Base-by-base conservation (phyloP, 2,797 vertebrate genomes). In the Denticeps clupeoides region DNA sequence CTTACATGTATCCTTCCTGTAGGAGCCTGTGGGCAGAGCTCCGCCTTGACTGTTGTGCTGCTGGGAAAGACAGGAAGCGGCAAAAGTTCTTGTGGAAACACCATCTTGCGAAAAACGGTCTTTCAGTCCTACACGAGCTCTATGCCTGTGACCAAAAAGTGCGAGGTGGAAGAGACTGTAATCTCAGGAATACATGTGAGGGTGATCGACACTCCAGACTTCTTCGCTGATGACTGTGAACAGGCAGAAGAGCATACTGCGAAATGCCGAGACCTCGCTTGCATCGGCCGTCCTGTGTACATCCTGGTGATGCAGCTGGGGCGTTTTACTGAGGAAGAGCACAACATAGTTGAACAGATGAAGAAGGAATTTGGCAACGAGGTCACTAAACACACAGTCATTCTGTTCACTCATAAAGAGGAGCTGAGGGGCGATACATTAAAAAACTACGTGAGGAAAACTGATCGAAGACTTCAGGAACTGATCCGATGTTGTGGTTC, bases 141-240 rank as follows among this genome's bases (percentile, higher is more conserved):
- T 8, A 7, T 8, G 24, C 24, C 24, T 3, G 1, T 26, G 8
- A 26, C 7, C 7, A 26, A 24, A 7, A 24, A 26, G 13, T 54
- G 57, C 16, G 15, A 54, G 37, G 15, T 3, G 2, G 41, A 33
- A 41, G 23, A 35, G 6, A 51, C 19, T 11, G 11, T 22, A 4
- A 13, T 53, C 6, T 45, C 21, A 15, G 56, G 45, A 29, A 45
- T 46, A n/a, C 54, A 46, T 3, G 32, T 54, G 25, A 42, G 21
- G 4, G 45, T 60, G 16, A 52, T 56, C 7, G 58, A 60, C 27
- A 60, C 45, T 2, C 53, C 49, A 18, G 53, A 60, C 42, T 52
- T 52, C 5, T 60, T 56, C 15, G 16, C 48, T 5, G 26, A 52
- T 22, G 28, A 40, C 1, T 12, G 49, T 1, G 9, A 23, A 25